phyloP scores from a whole-genome alignment of 1,140 invertebrate species.

The Drosophila serrata region DNA sequence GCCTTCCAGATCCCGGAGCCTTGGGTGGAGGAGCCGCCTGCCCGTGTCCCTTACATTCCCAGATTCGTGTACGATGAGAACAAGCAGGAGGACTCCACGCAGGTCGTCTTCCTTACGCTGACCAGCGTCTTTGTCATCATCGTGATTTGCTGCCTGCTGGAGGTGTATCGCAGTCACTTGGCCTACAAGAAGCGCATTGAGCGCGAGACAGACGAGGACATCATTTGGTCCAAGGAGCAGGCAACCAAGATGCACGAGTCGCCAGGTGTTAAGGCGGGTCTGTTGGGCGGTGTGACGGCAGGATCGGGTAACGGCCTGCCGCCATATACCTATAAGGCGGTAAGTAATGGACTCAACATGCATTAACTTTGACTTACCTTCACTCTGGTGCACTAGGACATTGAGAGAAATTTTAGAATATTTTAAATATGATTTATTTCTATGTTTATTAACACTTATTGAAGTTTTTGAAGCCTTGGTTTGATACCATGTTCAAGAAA shows the following conservation, averaged over 20 bases:
- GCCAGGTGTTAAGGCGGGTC: constrained; percentile 75
- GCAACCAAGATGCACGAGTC: constrained; percentile 88
- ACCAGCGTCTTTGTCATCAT: constrained; percentile 89
- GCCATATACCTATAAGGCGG: constrained; percentile 82
- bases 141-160: constrained; percentile 88
- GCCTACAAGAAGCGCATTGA: constrained; percentile 89
- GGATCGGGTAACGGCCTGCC: constrained; percentile 49
- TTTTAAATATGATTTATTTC: background rate
- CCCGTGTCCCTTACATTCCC: constrained; percentile 90
- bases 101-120: constrained; percentile 90
- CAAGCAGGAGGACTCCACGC: constrained; percentile 91
- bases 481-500: too few species aligned
- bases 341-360: constrained; percentile 56
- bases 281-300: background rate
- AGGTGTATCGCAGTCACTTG: constrained; percentile 89
- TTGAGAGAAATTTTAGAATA: background rate
- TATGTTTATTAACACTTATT: too few species aligned
- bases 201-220: constrained; percentile 89
- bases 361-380: constrained; percentile 40
- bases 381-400: background rate
- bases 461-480: background rate
- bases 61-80: constrained; percentile 89
- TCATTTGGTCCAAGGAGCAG: constrained; percentile 89
- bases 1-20: constrained; percentile 87
- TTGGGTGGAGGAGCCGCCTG: constrained; percentile 93